Base-by-base conservation (phyloP, 2,797 vertebrate species). In the Alectoris magna region DNA sequence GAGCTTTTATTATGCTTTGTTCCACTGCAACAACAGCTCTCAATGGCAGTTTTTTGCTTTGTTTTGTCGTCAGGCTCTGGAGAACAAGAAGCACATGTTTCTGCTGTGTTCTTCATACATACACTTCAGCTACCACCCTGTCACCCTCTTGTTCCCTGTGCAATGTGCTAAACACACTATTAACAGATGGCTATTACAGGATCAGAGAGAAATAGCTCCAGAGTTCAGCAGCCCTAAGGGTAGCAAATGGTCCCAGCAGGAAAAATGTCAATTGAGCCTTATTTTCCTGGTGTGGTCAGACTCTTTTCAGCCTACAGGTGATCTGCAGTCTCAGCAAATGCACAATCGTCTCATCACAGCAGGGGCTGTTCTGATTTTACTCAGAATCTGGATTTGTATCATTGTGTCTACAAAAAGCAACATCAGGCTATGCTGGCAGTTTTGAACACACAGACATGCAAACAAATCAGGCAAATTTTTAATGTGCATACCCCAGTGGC, bases 161-260 rank as follows among this genome's bases (percentile, higher is more conserved):
- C 81, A 87, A 62, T 72, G 82, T 84, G 85, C 68, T 93, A 87
- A 96, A 84, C 69, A 18, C 10, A 5, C 79, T 87, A 93, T 95
- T 95, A 96, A 94, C 95, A 96, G 92, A 95, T 92, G 93, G 87
- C 68, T 95, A 51, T 90, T 82, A 71, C 64, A 79, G 93, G 71
- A 96, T 83, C 75, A 92, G 90, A 90, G 91, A 90, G 86, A 91
- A 96, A 93, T 81, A 90, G 55, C 92, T 95, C 69, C 2, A 5
- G 87, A 95, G 91, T 92, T 95, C 92, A 90, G 82, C 58, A 91
- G 74, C 78, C 92, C 88, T 93, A 88, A 96, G 87, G 91, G 58
- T 24, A 93, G 66, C 84, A 95, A 96, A 93, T 86, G 80, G 69
- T 95, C 93, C 93, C 95, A 97, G 92, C 93, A 96, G 92, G 91